Conservation (phyloP, 1,140 invertebrate genomes). For the Arion vulgaris region DNA sequence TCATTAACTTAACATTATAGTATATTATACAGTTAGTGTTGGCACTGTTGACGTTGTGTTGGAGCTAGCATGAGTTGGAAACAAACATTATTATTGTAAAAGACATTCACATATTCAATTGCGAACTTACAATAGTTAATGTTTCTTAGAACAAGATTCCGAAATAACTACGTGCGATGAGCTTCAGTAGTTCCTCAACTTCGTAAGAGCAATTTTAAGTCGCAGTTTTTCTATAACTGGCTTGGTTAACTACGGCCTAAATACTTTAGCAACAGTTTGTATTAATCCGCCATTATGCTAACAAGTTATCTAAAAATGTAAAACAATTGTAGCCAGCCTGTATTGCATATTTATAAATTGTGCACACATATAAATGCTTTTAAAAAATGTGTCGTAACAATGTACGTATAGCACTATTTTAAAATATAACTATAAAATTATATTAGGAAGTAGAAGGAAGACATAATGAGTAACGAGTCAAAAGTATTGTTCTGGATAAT, state of each 20-base stretch:
- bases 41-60: no score
- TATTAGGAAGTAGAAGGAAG: constrained; percentile 16
- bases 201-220: no score
- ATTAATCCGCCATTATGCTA: neutral
- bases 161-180: no score
- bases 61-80: no score
- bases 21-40: no score
- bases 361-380: neutral
- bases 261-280: neutral
- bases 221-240: neutral
- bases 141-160: no score
- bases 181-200: no score
- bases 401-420: neutral
- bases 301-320: neutral
- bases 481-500: neutral
- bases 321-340: neutral
- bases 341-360: neutral
- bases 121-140: no score
- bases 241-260: neutral
- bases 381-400: neutral
- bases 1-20: no score
- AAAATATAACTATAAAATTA: neutral
- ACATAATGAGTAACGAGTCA: neutral
- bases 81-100: no score
- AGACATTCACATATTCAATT: no score